These are phyloP conservation scores for Eurosta solidaginis DNA, from an alignment of 1,140 invertebrate species.

Conservation along the genomic window DNA sequence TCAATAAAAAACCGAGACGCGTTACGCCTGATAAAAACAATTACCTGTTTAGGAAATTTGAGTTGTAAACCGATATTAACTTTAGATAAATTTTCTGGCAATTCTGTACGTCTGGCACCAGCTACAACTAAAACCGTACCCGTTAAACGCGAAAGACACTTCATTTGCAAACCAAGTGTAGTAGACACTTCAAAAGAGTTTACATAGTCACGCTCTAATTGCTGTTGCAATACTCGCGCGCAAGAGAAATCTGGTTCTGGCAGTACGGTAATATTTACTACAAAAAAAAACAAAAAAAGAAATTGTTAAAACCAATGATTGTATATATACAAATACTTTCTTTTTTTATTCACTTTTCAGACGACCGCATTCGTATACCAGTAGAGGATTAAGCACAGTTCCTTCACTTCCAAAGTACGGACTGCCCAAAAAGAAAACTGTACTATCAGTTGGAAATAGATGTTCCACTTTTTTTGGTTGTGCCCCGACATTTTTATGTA, in stretches of 20 bases:
- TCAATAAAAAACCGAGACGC: constrained; percentile 36
- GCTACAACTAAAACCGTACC: constrained; percentile 74
- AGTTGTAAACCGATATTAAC: constrained; percentile 89
- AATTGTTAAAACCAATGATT: background rate
- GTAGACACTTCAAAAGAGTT: constrained; percentile 49
- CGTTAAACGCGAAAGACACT: constrained; percentile 81
- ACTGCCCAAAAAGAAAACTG: constrained; percentile 77
- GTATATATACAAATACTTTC: too few species aligned
- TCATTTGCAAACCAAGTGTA: constrained; percentile 65
- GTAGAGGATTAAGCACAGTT: constrained; percentile 64
- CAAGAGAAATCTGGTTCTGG: constrained; percentile 59
- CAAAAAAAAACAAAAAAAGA: constrained; percentile 26
- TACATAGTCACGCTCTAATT: constrained; percentile 50
- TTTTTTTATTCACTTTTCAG: constrained; percentile 41
- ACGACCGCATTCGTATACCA: constrained; percentile 48
- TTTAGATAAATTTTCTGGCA: constrained; percentile 62
- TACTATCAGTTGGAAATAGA: constrained; percentile 70
- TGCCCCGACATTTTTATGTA: constrained; percentile 36
- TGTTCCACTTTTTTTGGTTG: constrained; percentile 66
- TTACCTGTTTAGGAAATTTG: constrained; percentile 85
- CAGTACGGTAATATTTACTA: constrained; percentile 53
- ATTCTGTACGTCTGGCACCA: constrained; percentile 55
- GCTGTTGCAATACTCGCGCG: constrained; percentile 48
- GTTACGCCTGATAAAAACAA: background rate
- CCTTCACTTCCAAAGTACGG: constrained; percentile 81